Base-by-base conservation (phyloP, 2,888 invertebrate species). In the Ctenicera cuprea region DNA sequence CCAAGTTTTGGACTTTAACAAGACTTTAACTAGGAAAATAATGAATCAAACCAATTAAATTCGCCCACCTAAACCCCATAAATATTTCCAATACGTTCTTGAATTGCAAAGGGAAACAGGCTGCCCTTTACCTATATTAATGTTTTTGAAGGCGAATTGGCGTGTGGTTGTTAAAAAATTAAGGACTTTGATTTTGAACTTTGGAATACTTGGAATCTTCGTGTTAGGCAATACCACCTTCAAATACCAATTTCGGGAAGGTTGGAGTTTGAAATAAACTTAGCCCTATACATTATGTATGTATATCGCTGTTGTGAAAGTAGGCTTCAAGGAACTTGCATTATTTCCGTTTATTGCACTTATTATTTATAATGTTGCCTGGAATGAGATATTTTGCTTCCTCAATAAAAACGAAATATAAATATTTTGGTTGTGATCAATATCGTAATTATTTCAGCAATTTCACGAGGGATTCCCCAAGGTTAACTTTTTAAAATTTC, bases 161-260 rank as follows among this genome's bases (percentile, higher is more conserved):
- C 48, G 48, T 20, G 48, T 18, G 33, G 33, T 11, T 48, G 48
- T 20, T 54, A 54, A 54, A 54, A 54, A 54, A 54, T 54, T 30
- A 30, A 54, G 33, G 16, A 30, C 12, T n/a, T n/a, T n/a, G n/a
- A n/a, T 3, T n/a, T 50, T 30, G 54, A 54, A 54, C 30, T 54
- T 54, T 54, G 30, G 14, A 22, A 3, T 52, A 20, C 20, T 20
- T 11, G n/a, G 54, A 16, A 26, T 54, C 54, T 30, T n/a, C 54
- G 54, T 18, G 48, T 41, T 14, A 48, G 43, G 48, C 43, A 16
- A 38, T 12, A 38, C 11, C 38, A 38, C 9, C 20, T 18, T 18
- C 14, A 14, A 14, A 45, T 45, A 1, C 16, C 16, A 18, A 48
- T 48, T 48, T 18, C 0, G 9, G 48, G 16, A 48, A 48, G 48